phyloP scores from a whole-genome alignment of 1,140 invertebrate genomes.

The Apocrypta bakeri region DNA sequence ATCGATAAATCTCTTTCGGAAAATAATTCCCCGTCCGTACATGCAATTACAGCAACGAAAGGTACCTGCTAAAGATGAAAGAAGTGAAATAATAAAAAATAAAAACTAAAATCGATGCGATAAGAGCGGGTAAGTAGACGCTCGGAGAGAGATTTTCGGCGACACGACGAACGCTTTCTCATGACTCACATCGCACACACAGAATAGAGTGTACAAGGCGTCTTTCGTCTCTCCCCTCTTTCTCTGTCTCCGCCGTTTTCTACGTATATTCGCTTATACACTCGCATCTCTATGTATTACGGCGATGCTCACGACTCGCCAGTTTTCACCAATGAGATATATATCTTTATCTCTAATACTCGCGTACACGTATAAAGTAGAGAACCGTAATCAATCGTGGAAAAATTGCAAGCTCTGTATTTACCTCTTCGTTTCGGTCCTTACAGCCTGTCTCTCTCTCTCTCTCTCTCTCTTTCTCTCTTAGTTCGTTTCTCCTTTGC shows the following conservation, averaged over 20 bases:
- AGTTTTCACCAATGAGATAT: too few species aligned
- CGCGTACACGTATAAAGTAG: neutral
- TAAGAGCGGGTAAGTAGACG: neutral
- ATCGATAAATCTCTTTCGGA: neutral
- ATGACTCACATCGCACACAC: conserved; percentile 25
- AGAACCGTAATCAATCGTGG: neutral
- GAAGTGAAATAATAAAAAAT: neutral
- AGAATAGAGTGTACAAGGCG: neutral
- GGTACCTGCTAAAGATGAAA: too few species aligned
- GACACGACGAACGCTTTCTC: conserved; percentile 26
- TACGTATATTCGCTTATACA: neutral
- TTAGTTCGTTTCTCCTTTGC: conserved; percentile 8
- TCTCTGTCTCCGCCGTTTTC: neutral
- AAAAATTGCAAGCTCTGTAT: neutral
- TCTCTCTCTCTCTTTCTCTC: too few species aligned
- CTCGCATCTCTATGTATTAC: neutral
- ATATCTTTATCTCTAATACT: too few species aligned
- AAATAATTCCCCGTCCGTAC: too few species aligned
- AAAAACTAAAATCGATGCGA: neutral
- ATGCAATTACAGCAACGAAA: too few species aligned
- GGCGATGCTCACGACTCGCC: neutral
- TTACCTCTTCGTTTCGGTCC: conserved; percentile 23
- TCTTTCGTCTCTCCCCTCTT: conserved; percentile 24
- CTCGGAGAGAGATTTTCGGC: neutral
- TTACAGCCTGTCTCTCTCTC: too few species aligned